Base-by-base conservation (phyloP, 2,797 vertebrate genomes). In the Chromobotia macracanthus region DNA sequence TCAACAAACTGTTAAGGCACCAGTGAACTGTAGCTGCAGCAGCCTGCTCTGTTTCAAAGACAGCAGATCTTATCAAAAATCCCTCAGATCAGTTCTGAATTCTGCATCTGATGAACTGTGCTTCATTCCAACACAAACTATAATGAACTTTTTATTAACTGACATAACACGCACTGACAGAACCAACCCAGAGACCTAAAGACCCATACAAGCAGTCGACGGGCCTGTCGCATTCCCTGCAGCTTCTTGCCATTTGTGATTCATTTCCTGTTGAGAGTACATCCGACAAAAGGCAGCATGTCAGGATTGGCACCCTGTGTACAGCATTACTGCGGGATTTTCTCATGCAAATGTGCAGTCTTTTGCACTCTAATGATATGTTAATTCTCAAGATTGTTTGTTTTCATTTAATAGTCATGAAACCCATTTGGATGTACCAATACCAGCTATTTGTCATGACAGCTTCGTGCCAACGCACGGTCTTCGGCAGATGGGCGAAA, bases 401-500 rank as follows among this genome's bases (percentile, higher is more conserved):
- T 71, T 77, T 83, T 83, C 35, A 78, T 72, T 38, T 31, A 73
- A 79, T 46, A 65, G 66, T 7, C 48, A 69, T 71, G 58, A 12
- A 44, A 23, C 38, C 13, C 68, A 53, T 70, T 72, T 55, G 63
- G 60, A n/a, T 10, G 21, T 50, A 53, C 66, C 44, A 65, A 51
- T 51, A 60, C 53, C 21, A 31, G 58, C n/a, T 44, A 48, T 74
- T 68, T 65, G 79, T 51, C 65, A 61, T 53, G 66, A 77, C 79
- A 72, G 66, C 64, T 51, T 56, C 41, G 53, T 69, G 64, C 25
- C 63, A 61, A 23, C 1, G 67, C 53, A 41, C 79, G 60, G 66
- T 80, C 75, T 61, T 72, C 61, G 76, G 82, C 81, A 84, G 80
- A 88, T 76, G 72, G 80, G 72, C 12, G 21, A 80, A 75, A 86